phyloP scores from a whole-genome alignment of 2,888 invertebrate genomes.

The Heliconius cydno region DNA sequence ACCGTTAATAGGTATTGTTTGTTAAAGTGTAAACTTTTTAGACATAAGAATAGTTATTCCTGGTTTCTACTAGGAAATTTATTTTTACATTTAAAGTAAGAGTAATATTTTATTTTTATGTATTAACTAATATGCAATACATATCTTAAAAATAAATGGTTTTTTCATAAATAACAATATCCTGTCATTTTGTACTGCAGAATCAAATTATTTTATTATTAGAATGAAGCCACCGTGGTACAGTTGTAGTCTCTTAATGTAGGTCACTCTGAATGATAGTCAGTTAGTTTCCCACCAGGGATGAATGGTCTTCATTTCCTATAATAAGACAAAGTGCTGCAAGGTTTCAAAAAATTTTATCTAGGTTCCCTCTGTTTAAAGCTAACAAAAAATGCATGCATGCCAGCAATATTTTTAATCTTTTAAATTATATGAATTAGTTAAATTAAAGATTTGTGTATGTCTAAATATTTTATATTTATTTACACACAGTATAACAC shows the following conservation, averaged over 20 bases:
- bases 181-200: not conserved
- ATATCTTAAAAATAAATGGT: constrained; percentile 65
- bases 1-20: constrained; percentile 60
- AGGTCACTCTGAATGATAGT: not conserved
- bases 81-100: constrained; percentile 79
- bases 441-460: not conserved
- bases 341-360: not conserved
- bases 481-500: too few species aligned
- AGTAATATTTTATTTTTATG: constrained; percentile 80
- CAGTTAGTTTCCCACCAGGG: not conserved
- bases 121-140: constrained; percentile 81
- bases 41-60: constrained; percentile 79
- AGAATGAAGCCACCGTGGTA: not conserved
- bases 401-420: not conserved
- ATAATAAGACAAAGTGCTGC: not conserved
- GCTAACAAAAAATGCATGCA: not conserved
- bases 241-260: not conserved
- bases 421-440: not conserved
- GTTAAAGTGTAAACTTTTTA: constrained; percentile 74
- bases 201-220: not conserved
- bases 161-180: constrained; percentile 43
- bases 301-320: not conserved
- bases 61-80: constrained; percentile 72
- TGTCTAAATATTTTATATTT: not conserved
- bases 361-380: not conserved